Evolutionary conservation across 1,140 invertebrate genomes (phyloP).

Genomic region (Heliconius nattereri): DNA sequence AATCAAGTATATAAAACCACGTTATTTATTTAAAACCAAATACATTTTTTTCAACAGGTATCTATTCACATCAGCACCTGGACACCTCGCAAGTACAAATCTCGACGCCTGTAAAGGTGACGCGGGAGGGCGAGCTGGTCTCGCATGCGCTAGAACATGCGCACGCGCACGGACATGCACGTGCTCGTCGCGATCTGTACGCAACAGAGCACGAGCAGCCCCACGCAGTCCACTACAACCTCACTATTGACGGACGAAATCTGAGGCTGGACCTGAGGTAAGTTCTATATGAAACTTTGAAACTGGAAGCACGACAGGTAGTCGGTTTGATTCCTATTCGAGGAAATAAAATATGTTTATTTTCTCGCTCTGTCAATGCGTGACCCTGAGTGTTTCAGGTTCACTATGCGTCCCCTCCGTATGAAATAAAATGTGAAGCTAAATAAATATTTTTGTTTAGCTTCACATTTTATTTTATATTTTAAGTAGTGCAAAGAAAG

Average conservation of each 20-base stretch:
- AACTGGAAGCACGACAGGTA: no score
- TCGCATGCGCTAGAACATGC: constrained; percentile 63
- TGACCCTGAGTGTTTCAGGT: no score
- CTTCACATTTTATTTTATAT: background rate
- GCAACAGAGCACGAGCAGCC: constrained; percentile 55
- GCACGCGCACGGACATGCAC: constrained; percentile 67
- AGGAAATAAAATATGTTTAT: no score
- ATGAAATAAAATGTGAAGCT: background rate
- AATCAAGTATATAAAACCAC: background rate
- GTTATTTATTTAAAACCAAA: background rate
- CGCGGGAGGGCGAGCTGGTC: constrained; percentile 57
- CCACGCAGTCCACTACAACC: constrained; percentile 67
- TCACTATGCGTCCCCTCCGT: no score
- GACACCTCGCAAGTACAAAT: constrained; percentile 68
- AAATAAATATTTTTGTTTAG: background rate
- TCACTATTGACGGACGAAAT: constrained; percentile 65
- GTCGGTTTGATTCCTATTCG: no score
- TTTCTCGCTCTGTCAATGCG: no score
- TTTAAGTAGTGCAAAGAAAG: background rate
- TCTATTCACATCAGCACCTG: constrained; percentile 74
- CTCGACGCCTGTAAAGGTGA: constrained; percentile 68
- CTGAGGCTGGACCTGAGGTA: constrained; percentile 72
- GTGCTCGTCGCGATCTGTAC: constrained; percentile 64
- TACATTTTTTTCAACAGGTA: constrained; percentile 51
- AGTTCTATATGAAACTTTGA: constrained; percentile 12